Percentiles rank a stretch among this genome's conserved stretches.
These are phyloP conservation scores for Pantherophis vulpinus DNA, from an alignment of 2,797 vertebrate species.

Conservation along the genomic window DNA sequence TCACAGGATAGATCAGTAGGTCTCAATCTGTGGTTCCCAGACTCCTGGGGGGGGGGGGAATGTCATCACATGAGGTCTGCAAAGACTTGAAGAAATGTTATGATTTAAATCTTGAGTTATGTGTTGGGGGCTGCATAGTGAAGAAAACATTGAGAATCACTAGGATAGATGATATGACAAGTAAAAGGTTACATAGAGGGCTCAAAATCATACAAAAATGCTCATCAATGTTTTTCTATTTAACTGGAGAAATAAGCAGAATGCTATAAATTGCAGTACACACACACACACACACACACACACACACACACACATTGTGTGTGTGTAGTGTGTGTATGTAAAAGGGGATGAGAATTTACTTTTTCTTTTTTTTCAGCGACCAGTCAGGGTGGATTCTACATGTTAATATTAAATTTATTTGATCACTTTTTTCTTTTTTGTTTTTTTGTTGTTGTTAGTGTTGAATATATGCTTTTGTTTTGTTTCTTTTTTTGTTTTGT, in stretches of 20 bases:
- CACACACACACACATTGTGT: no score
- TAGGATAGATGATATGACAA: neutral
- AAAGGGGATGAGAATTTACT: no score
- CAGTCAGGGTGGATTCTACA: neutral
- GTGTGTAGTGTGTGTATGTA: no score
- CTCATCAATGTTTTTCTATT: neutral
- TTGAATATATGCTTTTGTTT: neutral
- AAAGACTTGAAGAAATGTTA: neutral
- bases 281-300: no score
- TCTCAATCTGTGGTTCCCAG: no score
- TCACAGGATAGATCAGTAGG: neutral
- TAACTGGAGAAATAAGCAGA: neutral
- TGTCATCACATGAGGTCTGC: neutral
- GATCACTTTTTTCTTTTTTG: neutral
- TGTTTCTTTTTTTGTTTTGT: neutral
- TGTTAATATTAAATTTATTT: neutral
- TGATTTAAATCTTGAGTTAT: neutral
- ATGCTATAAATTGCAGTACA: neutral
- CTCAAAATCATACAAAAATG: neutral
- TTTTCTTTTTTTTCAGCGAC: no score
- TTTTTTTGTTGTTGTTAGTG: neutral
- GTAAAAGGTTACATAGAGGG: neutral
- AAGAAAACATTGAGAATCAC: neutral
- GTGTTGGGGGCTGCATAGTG: neutral
- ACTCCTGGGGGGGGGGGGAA: neutral